Evolutionary conservation across 1,140 invertebrate species (phyloP).

Genomic region (Dinoponera quadriceps): DNA sequence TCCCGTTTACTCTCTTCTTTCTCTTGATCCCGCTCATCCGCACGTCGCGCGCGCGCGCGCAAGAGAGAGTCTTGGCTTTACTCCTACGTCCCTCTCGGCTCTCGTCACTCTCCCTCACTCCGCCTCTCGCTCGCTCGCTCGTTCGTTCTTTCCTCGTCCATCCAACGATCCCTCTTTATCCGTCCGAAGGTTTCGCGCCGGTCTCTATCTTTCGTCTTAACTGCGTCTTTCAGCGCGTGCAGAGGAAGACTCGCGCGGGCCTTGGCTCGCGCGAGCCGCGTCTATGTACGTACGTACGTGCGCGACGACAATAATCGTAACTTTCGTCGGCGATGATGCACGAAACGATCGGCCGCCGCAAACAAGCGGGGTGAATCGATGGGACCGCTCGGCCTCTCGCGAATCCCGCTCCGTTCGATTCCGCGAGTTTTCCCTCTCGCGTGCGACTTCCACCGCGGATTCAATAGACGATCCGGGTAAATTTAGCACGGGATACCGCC

Average conservation of each 20-base stretch:
- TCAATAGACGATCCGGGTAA: neutral
- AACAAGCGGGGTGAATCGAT: constrained; percentile 24
- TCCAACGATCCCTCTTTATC: neutral
- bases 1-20: constrained; percentile 64
- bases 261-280: constrained; percentile 37
- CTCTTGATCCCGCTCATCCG: constrained; percentile 31
- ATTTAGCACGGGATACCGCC: neutral
- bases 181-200: constrained; percentile 26
- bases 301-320: constrained; percentile 71
- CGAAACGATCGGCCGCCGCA: constrained; percentile 54
- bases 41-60: constrained; percentile 7
- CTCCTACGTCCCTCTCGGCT: constrained; percentile 60
- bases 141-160: constrained; percentile 6
- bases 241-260: constrained; percentile 40
- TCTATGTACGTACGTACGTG: constrained; percentile 20
- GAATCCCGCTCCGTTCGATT: constrained; percentile 34
- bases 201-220: constrained; percentile 2
- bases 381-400: constrained; percentile 13
- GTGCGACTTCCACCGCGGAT: neutral
- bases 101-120: constrained; percentile 40
- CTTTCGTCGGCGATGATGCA: constrained; percentile 66
- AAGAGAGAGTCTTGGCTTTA: constrained; percentile 37
- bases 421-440: constrained; percentile 8
- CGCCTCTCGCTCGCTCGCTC: constrained; percentile 20
- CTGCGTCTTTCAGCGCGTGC: constrained; percentile 43